Conservation (phyloP, 1,140 invertebrate genomes). For the Caenorhabditis briggsae region DNA sequence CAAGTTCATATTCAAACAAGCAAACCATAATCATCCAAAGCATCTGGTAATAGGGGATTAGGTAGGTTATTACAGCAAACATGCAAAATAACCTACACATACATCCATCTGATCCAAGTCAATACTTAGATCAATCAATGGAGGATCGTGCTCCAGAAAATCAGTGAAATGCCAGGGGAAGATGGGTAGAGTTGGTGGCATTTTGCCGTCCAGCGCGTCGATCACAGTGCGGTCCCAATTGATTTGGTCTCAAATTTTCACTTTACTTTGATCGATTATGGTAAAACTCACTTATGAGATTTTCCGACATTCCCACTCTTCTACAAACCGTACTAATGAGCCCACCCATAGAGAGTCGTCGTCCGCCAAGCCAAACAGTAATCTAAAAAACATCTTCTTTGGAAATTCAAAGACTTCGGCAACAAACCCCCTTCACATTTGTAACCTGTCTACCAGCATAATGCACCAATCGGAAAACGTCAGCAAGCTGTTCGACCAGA, state of each 20-base stretch:
- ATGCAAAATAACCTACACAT: constrained; percentile 55
- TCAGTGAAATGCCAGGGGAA: constrained; percentile 77
- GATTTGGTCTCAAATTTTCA: constrained; percentile 66
- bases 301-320: constrained; percentile 74
- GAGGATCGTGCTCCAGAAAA: constrained; percentile 74
- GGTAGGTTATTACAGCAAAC: constrained; percentile 41
- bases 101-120: constrained; percentile 71
- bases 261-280: background rate
- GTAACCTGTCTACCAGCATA: constrained; percentile 75
- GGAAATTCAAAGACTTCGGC: background rate
- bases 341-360: constrained; percentile 70
- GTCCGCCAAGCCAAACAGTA: constrained; percentile 75
- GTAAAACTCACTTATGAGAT: constrained; percentile 69
- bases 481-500: constrained; percentile 74
- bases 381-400: constrained; percentile 62
- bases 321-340: constrained; percentile 74
- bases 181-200: constrained; percentile 70
- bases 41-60: background rate
- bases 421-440: constrained; percentile 72
- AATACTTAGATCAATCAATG: constrained; percentile 73
- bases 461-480: constrained; percentile 75
- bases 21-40: background rate
- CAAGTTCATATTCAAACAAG: background rate
- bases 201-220: constrained; percentile 69
- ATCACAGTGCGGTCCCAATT: constrained; percentile 75